These are phyloP conservation scores for Gibbula magus DNA, from an alignment of 2,888 invertebrate species.

Conservation along the genomic window DNA sequence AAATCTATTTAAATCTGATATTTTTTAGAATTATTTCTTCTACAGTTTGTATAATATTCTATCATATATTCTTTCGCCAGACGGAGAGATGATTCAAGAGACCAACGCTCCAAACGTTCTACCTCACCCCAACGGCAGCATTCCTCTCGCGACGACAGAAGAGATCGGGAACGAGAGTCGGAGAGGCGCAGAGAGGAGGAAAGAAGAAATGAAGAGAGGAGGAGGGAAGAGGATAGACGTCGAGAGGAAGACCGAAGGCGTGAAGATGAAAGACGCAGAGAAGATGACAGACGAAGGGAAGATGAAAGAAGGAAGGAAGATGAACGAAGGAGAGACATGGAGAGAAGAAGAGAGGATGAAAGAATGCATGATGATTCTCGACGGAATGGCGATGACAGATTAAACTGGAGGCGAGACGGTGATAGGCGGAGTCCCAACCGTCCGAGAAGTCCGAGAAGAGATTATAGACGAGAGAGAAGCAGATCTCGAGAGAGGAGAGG, in stretches of 20 bases:
- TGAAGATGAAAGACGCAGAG: constrained; percentile 31
- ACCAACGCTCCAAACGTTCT: neutral
- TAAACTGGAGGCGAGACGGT: constrained; percentile 30
- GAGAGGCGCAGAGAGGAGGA: constrained; percentile 22
- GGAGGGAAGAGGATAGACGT: constrained; percentile 30
- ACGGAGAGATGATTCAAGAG: neutral
- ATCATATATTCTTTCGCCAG: neutral
- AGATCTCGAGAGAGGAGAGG: constrained; percentile 38
- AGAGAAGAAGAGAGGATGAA: constrained; percentile 24
- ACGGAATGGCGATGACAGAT: constrained; percentile 1
- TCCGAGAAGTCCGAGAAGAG: constrained; percentile 9
- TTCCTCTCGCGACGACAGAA: neutral
- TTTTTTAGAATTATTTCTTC: too few relatives aligned
- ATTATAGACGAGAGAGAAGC: constrained; percentile 36
- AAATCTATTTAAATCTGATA: too few relatives aligned
- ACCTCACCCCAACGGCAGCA: constrained; percentile 14
- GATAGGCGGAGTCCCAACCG: constrained; percentile 35
- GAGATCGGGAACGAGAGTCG: neutral
- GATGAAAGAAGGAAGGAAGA: constrained; percentile 37
- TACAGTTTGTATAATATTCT: too few relatives aligned
- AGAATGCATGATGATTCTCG: constrained; percentile 12
- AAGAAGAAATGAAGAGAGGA: constrained; percentile 32
- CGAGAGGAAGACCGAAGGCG: constrained; percentile 39
- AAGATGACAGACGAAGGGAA: constrained; percentile 41
- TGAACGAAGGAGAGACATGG: constrained; percentile 22